Base-by-base conservation (phyloP, 2,797 vertebrate genomes). In the Erpetoichthys calabaricus region DNA sequence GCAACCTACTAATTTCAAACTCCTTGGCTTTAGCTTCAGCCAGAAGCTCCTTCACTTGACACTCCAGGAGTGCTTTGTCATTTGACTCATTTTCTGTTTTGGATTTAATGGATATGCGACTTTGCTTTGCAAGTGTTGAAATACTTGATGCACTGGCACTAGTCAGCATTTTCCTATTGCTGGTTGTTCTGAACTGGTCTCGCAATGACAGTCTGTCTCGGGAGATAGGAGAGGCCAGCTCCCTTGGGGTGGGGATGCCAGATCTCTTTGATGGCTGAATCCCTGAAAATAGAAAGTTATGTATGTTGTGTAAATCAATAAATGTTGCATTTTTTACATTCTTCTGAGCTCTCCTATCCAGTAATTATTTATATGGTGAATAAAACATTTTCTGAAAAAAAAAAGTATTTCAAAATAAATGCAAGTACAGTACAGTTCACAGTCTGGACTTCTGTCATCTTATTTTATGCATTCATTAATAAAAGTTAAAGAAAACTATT, bases 1-100 rank as follows among this genome's bases (percentile, higher is more conserved):
- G 88, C 51, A 99, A 91, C 66, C 84, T 91, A 67, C 80, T 91
- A 51, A 99, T 98, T 76, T 97, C 90, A 2, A 83, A 86, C 63
- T 99, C 94, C 83, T 98, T 99, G 0, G 87, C 85, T 67, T 98
- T 97, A 55, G 92, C 89, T 66, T 98, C 94, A 6, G 91, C 87
- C 72, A 97, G 70, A 53, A 99, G 86, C 56, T 94, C 94, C 66
- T 90, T 95, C 56, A 99, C 87, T 66, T 95, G 94, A 65, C 85
- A 76, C 81, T 97, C 93, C 56, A 97, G 75, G 10, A 86, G 68
- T 1, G 84, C 80, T 68, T 71, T 89, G 65, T 94, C 92, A 53
- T 78, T 75, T 1, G 58, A 65, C 45, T 94, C 91, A 41, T 69
- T 73, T 55, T 95, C 94, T 43, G 75, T 73, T 69, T 90, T 82